These are phyloP conservation scores for Eriosoma lanigerum DNA, from an alignment of 1,140 invertebrate genomes.

Conservation along the genomic window DNA sequence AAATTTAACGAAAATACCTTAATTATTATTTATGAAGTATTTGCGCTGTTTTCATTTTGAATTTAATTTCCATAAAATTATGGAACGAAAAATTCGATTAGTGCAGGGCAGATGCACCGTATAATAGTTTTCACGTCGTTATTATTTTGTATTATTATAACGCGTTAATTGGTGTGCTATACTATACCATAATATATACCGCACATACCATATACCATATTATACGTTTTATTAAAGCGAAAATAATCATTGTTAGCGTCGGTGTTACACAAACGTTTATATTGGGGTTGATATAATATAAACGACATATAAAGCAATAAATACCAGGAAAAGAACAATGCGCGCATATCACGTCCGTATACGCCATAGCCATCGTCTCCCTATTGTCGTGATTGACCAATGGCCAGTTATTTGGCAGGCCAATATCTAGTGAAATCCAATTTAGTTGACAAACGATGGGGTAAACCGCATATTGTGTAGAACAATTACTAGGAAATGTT, in stretches of 20 bases:
- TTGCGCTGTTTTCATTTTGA: too few relatives aligned
- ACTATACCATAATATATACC: too few relatives aligned
- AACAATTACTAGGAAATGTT: constrained; percentile 43
- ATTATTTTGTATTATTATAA: neutral
- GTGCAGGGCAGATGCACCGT: too few relatives aligned
- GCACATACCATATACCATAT: too few relatives aligned
- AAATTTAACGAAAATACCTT: too few relatives aligned
- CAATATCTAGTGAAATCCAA: constrained; percentile 49
- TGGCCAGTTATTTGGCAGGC: constrained; percentile 39
- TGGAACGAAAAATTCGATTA: too few relatives aligned
- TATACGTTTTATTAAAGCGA: neutral
- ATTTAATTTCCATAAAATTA: too few relatives aligned
- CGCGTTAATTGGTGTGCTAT: neutral
- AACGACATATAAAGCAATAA: constrained; percentile 16
- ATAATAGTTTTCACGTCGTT: too few relatives aligned
- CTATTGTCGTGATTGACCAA: constrained; percentile 42
- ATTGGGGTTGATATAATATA: constrained; percentile 16
- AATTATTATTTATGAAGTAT: too few relatives aligned
- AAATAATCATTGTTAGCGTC: constrained; percentile 11
- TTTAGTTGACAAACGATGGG: constrained; percentile 48
- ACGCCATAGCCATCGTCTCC: neutral
- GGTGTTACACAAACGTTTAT: constrained; percentile 29
- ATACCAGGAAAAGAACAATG: constrained; percentile 19
- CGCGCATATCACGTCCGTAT: neutral
- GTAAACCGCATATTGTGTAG: constrained; percentile 44